A percentile compares a stretch with the other conserved stretches of the same genome.
Evolutionary conservation across 2,797 vertebrate genomes (phyloP).

Genomic region (Micropoecilia bifurca): DNA sequence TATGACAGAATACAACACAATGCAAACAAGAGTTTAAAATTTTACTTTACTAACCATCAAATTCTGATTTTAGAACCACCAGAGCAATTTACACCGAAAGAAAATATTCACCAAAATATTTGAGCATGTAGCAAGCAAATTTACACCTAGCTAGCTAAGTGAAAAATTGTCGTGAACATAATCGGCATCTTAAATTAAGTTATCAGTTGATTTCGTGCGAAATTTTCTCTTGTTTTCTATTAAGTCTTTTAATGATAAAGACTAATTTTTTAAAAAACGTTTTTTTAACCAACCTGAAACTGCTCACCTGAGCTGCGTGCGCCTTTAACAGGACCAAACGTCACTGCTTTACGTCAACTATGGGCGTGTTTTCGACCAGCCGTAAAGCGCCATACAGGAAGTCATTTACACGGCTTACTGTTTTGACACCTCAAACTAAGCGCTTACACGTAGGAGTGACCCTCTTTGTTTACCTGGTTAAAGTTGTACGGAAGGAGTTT

Average conservation of each 20-base stretch:
- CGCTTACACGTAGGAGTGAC: not conserved
- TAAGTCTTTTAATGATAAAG: not conserved
- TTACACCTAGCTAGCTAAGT: not conserved
- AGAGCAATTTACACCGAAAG: not conserved
- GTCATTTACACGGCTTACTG: conserved; percentile 57
- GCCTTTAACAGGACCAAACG: not conserved
- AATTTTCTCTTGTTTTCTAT: not conserved
- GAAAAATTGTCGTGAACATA: not conserved
- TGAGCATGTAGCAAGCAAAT: conserved; percentile 27
- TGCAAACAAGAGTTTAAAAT: not conserved
- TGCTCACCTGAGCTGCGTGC: not conserved
- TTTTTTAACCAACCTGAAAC: not conserved
- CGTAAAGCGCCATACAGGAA: conserved; percentile 83
- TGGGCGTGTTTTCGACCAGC: conserved; percentile 50
- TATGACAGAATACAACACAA: not conserved
- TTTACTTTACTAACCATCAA: not conserved
- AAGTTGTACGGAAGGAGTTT: not conserved
- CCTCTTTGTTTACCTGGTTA: not conserved
- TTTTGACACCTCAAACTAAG: conserved; percentile 46
- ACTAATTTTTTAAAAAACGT: not conserved
- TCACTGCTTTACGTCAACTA: conserved; percentile 63
- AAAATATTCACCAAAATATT: not conserved
- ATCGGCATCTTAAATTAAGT: not conserved
- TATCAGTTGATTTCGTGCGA: not conserved
- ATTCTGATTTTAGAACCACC: not conserved